Evolutionary conservation across 2,888 invertebrate genomes (phyloP).

Genomic region (Anoncus sp.): DNA sequence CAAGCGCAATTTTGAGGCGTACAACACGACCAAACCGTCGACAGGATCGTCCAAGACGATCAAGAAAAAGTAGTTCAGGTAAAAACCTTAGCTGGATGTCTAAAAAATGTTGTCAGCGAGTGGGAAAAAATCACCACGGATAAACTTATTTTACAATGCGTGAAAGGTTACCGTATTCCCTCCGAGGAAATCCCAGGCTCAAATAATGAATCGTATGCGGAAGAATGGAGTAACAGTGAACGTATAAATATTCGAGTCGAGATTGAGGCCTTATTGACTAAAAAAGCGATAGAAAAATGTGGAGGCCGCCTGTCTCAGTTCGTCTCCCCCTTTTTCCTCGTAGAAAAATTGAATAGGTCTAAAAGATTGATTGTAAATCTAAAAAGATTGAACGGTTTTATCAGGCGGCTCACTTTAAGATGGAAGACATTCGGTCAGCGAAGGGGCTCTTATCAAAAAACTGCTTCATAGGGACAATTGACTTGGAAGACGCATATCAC

Average conservation of each 20-base stretch:
- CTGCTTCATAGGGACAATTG: slow-evolving; percentile 16
- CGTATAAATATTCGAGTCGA: slow-evolving; percentile 30
- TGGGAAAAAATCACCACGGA: slow-evolving; percentile 37
- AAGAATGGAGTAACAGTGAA: slow-evolving; percentile 24
- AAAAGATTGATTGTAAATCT: slow-evolving; percentile 67
- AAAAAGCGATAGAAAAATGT: slow-evolving; percentile 31
- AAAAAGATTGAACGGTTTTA: slow-evolving; percentile 66
- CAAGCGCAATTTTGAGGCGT: slow-evolving; percentile 26
- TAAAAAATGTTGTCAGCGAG: slow-evolving; percentile 21
- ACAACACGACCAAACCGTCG: slow-evolving; percentile 29
- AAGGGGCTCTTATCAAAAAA: slow-evolving; percentile 22
- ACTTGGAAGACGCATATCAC: slow-evolving; percentile 41
- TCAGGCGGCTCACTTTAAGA: slow-evolving; percentile 68
- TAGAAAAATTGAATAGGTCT: slow-evolving; percentile 62
- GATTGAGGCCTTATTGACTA: slow-evolving; percentile 25
- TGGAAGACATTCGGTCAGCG: slow-evolving; percentile 68
- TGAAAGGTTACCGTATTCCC: slow-evolving; percentile 19
- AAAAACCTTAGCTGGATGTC: slow-evolving; percentile 26
- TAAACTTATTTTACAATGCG: slow-evolving; percentile 14
- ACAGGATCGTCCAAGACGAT: slow-evolving; percentile 8
- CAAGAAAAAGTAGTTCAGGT: slow-evolving; percentile 23
- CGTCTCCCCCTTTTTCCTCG: slow-evolving; percentile 62
- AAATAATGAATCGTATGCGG: slow-evolving; percentile 28
- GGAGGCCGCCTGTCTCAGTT: slow-evolving; percentile 51
- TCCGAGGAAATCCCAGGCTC: slow-evolving; percentile 17